These are phyloP conservation scores for Lepilemur septentrionalis DNA, from an alignment of 2,797 vertebrate genomes.

Conservation along the genomic window DNA sequence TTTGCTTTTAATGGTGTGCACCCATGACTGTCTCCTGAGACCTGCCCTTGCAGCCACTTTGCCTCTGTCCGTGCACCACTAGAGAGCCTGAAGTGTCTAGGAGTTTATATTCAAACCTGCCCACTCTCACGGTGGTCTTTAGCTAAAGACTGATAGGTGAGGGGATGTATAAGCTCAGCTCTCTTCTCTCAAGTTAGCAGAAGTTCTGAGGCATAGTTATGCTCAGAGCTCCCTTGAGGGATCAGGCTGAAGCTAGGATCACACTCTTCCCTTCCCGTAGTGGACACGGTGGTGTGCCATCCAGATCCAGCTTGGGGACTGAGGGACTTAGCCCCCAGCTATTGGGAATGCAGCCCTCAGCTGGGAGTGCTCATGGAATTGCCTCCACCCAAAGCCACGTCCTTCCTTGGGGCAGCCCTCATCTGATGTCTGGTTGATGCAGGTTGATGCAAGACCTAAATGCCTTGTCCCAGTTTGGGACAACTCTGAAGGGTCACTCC, in stretches of 20 bases:
- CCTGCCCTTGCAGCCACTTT: fast-evolving
- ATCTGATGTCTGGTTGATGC: not conserved
- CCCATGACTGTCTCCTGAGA: not conserved
- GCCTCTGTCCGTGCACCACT: fast-evolving
- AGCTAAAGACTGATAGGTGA: not conserved
- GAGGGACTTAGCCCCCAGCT: not conserved
- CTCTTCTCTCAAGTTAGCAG: not conserved
- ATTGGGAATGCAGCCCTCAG: not conserved
- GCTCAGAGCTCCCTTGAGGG: not conserved
- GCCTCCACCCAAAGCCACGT: not conserved
- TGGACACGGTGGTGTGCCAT: not conserved
- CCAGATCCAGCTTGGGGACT: not conserved
- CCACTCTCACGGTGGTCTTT: not conserved
- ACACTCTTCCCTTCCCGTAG: not conserved
- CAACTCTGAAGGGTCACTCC: not conserved
- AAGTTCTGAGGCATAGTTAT: not conserved
- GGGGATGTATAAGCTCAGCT: not conserved
- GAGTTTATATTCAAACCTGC: not conserved
- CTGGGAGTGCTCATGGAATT: fast-evolving
- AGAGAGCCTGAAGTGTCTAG: not conserved
- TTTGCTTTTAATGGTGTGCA: not conserved
- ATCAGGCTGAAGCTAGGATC: not conserved
- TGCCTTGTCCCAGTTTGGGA: fast-evolving
- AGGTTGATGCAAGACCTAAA: not conserved
- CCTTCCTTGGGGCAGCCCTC: not conserved